These are phyloP conservation scores for Amphimallon solstitiale DNA, from an alignment of 2,888 invertebrate species.

Conservation along the genomic window DNA sequence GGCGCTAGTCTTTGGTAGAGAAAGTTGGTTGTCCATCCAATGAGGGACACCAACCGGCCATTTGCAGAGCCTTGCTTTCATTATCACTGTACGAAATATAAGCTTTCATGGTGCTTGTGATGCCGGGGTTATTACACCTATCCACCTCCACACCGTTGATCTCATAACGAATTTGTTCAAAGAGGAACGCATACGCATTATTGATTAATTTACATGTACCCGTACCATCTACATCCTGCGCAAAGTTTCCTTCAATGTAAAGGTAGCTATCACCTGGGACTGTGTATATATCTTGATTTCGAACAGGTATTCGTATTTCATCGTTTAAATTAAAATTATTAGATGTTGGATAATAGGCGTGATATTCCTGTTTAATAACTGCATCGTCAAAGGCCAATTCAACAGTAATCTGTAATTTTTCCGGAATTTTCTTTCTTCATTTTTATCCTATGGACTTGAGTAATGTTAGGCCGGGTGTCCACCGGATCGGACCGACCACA, in stretches of 20 bases:
- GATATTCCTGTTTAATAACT: constrained; percentile 36
- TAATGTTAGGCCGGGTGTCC: too few species aligned
- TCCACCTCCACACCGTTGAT: constrained; percentile 39
- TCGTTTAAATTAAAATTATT: too few species aligned
- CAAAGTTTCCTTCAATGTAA: constrained; percentile 29
- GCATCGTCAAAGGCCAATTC: constrained; percentile 23
- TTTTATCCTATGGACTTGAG: constrained; percentile 22
- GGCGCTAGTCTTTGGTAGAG: not conserved
- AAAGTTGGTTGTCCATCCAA: constrained; percentile 38
- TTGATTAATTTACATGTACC: constrained; percentile 16
- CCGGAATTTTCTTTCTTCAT: constrained; percentile 1
- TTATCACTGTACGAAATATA: constrained; percentile 42
- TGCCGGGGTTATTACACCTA: constrained; percentile 32
- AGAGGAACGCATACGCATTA: constrained; percentile 39
- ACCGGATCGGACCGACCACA: too few species aligned
- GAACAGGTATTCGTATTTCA: constrained; percentile 41
- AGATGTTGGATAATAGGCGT: constrained; percentile 38
- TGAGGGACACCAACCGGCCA: constrained; percentile 45
- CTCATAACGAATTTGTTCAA: constrained; percentile 41
- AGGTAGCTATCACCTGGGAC: constrained; percentile 36
- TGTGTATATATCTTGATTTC: constrained; percentile 40
- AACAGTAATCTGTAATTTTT: not conserved
- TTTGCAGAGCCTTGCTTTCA: constrained; percentile 19
- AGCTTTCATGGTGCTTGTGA: constrained; percentile 36
- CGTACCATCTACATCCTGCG: constrained; percentile 1